Evolutionary conservation across 2,888 invertebrate genomes (phyloP).

Genomic region (Lasioglossum pauxillum): DNA sequence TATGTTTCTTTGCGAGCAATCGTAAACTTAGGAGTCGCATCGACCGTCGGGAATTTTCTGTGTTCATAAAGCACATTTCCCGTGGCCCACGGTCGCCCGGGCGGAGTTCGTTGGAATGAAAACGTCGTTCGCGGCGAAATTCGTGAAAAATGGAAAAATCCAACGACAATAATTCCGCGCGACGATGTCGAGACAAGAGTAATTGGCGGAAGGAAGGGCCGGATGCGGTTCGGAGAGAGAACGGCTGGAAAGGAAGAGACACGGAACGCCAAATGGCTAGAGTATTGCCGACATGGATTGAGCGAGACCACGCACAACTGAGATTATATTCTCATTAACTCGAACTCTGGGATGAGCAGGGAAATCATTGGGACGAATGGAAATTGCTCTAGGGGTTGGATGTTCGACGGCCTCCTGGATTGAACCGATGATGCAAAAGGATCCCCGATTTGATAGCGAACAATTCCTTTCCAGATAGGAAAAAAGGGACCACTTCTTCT

Average conservation of each 20-base stretch:
- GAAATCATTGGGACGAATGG: slow-evolving; percentile 65
- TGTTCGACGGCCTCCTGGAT: slow-evolving; percentile 45
- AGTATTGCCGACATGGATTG: slow-evolving; percentile 63
- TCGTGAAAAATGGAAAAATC: slow-evolving; percentile 26
- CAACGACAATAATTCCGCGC: slow-evolving; percentile 65
- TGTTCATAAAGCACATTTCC: neutral
- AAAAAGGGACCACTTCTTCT: slow-evolving; percentile 29
- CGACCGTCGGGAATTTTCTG: neutral
- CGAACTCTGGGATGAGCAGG: slow-evolving; percentile 56
- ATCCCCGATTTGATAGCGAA: slow-evolving; percentile 33
- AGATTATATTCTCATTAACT: slow-evolving; percentile 82
- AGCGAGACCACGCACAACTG: slow-evolving; percentile 80
- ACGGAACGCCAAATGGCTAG: slow-evolving; percentile 62
- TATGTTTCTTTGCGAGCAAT: neutral
- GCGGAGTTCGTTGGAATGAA: slow-evolving; percentile 4
- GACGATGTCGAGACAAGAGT: slow-evolving; percentile 71
- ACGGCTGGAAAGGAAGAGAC: slow-evolving; percentile 45
- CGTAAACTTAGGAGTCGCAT: neutral
- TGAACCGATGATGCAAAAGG: slow-evolving; percentile 21
- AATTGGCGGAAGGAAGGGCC: slow-evolving; percentile 74
- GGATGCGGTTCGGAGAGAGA: slow-evolving; percentile 59
- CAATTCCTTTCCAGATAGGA: slow-evolving; percentile 29
- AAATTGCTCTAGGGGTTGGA: slow-evolving; percentile 66
- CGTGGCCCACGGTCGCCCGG: neutral
- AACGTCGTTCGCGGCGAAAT: neutral